phyloP scores from a whole-genome alignment of 2,797 vertebrate genomes.

The Lagodon rhomboides region DNA sequence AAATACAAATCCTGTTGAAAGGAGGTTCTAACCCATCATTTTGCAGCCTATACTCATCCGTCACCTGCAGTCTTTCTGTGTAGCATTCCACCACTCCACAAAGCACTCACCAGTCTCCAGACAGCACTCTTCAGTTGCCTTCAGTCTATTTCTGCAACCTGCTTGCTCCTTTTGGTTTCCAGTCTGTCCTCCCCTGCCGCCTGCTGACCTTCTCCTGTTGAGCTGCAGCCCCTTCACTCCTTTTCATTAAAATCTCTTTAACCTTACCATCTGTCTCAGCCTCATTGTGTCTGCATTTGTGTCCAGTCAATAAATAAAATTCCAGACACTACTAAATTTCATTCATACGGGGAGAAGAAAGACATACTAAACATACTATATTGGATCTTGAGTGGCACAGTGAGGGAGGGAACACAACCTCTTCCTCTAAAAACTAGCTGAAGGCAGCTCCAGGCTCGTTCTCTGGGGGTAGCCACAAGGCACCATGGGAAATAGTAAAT shows the following conservation, averaged over 20 bases:
- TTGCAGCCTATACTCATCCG: not conserved
- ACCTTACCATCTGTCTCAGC: constrained; percentile 39
- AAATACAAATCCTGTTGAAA: not conserved
- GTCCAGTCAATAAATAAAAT: constrained; percentile 17
- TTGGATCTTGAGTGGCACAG: not conserved
- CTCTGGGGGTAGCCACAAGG: not conserved
- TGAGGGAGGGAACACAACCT: not conserved
- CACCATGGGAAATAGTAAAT: not conserved
- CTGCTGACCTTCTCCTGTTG: constrained; percentile 31
- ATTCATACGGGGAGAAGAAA: constrained; percentile 4
- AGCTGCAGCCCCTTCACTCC: constrained; percentile 21
- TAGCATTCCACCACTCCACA: not conserved
- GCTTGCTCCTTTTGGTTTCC: constrained; percentile 9
- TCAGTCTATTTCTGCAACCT: constrained; percentile 1
- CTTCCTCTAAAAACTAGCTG: not conserved
- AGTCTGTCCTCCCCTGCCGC: constrained; percentile 24
- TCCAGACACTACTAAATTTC: not conserved
- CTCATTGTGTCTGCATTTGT: constrained; percentile 36
- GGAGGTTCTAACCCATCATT: not conserved
- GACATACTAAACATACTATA: not conserved
- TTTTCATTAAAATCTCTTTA: constrained; percentile 45
- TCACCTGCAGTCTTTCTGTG: not conserved
- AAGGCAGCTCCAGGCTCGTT: not conserved
- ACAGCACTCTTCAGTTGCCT: not conserved
- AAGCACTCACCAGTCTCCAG: not conserved